These are phyloP conservation scores for Rhineura floridana DNA, from an alignment of 2,113 vertebrate genomes.

Conservation along the genomic window DNA sequence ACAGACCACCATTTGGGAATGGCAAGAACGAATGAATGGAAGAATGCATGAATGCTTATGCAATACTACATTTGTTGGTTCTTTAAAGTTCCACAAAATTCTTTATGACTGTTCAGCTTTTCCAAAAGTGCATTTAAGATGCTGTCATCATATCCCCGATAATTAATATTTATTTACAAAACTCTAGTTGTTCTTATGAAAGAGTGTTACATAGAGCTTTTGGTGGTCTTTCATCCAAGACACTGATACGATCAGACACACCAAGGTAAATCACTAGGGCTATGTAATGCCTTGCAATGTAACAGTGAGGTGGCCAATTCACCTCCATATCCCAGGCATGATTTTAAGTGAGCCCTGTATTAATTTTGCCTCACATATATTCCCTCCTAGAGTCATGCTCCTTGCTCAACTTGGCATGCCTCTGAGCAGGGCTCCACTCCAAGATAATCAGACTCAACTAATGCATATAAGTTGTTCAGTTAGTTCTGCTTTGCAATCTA, in stretches of 20 bases:
- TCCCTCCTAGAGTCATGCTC: background rate
- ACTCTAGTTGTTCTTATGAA: background rate
- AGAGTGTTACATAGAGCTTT: background rate
- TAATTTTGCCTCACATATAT: background rate
- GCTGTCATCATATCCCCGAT: too few relatives aligned
- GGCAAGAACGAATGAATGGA: too few relatives aligned
- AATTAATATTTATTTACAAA: background rate
- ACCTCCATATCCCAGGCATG: background rate
- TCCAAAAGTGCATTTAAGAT: background rate
- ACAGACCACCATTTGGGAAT: too few relatives aligned
- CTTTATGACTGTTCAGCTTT: background rate
- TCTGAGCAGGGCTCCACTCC: background rate
- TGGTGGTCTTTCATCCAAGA: background rate
- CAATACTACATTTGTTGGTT: too few relatives aligned
- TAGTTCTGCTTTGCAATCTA: constrained; percentile 7
- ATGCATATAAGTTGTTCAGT: background rate
- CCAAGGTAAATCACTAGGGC: background rate
- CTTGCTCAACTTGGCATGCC: background rate
- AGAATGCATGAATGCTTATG: too few relatives aligned
- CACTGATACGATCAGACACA: background rate
- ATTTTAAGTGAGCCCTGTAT: background rate
- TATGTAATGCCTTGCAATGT: background rate
- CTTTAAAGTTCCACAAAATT: too few relatives aligned
- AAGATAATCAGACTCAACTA: background rate
- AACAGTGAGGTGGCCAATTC: background rate